Evolutionary conservation across 2,888 invertebrate species (phyloP).

Genomic region (Oligia strigilis): DNA sequence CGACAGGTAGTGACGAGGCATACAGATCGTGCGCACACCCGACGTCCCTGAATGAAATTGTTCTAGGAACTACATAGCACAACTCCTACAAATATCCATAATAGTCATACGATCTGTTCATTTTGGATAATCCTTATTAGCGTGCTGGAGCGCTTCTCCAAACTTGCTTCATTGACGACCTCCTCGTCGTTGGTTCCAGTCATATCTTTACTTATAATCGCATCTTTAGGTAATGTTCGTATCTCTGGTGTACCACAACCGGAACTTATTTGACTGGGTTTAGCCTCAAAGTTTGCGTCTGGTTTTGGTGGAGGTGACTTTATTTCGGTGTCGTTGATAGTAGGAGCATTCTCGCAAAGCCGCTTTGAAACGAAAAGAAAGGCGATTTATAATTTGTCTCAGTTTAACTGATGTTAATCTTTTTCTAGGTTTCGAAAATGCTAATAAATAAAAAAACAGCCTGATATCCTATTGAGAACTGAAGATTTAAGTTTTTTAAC

Average conservation of each 20-base stretch:
- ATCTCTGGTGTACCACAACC: slow-evolving; percentile 12
- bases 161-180: not conserved
- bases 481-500: not conserved
- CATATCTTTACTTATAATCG: not conserved
- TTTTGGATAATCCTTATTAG: slow-evolving; percentile 13
- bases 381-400: not conserved
- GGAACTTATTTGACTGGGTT: not conserved
- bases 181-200: not conserved
- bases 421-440: no score
- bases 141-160: slow-evolving; percentile 1
- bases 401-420: no score
- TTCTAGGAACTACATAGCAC: slow-evolving; percentile 27
- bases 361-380: slow-evolving; percentile 38
- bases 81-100: slow-evolving; percentile 32
- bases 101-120: slow-evolving; percentile 28
- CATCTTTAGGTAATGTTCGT: not conserved
- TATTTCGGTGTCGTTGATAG: not conserved
- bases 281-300: not conserved
- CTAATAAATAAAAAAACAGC: not conserved
- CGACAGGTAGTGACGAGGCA: not conserved
- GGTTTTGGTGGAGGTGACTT: slow-evolving; percentile 10
- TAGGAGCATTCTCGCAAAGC: slow-evolving; percentile 11
- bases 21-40: not conserved
- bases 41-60: not conserved
- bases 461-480: not conserved